Percentiles rank a stretch among this genome's conserved stretches.
Evolutionary conservation across 2,888 invertebrate species (phyloP).

Genomic region (Oligia latruncula): DNA sequence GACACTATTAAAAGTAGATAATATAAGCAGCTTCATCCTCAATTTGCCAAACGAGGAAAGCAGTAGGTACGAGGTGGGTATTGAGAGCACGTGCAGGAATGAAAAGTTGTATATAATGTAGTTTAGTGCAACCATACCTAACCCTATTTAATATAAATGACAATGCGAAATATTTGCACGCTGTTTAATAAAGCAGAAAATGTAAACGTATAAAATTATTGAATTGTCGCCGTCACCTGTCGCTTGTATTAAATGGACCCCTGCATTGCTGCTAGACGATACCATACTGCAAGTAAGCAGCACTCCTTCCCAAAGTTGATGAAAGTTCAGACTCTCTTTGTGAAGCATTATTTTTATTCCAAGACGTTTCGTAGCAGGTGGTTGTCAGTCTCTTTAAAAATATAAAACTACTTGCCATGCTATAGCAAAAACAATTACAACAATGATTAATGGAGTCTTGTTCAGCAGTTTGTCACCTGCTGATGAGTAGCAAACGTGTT

Average conservation of each 20-base stretch:
- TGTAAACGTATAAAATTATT: background rate
- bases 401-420: background rate
- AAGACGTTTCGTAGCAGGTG: background rate
- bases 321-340: background rate
- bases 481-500: slow-evolving; percentile 6
- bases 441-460: background rate
- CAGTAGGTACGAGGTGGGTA: slow-evolving; percentile 1
- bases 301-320: background rate
- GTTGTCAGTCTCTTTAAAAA: background rate
- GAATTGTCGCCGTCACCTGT: background rate
- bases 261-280: background rate
- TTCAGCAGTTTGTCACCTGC: background rate
- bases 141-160: background rate
- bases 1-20: slow-evolving; percentile 2
- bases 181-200: background rate
- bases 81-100: background rate
- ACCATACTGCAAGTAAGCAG: background rate
- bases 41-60: slow-evolving; percentile 1
- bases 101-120: background rate
- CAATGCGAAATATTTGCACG: too few relatives aligned
- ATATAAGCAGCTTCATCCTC: background rate
- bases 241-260: background rate
- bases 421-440: background rate
- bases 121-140: background rate
- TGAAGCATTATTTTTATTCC: slow-evolving; percentile 8